These are phyloP conservation scores for Heliconius congener DNA, from an alignment of 1,140 invertebrate species.

Conservation along the genomic window DNA sequence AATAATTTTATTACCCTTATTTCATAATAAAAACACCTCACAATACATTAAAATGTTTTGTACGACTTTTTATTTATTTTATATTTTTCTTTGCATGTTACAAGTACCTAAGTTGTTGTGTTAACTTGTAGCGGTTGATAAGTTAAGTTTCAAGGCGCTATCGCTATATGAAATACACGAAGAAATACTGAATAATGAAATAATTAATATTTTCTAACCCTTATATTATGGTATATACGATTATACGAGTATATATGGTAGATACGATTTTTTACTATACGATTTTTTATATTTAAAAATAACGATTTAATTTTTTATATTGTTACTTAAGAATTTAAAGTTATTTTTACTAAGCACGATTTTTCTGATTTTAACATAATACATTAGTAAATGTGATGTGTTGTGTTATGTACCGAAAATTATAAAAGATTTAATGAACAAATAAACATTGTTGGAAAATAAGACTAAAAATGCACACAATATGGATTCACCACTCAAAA, in stretches of 20 bases:
- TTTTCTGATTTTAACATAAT: no score
- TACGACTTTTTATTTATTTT: background rate
- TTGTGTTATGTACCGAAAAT: background rate
- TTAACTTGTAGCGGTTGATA: conserved; percentile 6
- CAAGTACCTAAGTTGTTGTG: background rate
- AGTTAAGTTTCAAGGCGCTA: background rate
- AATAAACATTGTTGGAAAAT: background rate
- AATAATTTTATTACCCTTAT: background rate
- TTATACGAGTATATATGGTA: no score
- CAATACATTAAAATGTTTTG: background rate
- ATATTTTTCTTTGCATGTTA: conserved; percentile 3
- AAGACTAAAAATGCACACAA: background rate
- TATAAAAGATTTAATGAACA: background rate
- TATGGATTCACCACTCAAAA: conserved; percentile 6
- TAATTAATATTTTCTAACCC: background rate
- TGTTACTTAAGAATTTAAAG: background rate
- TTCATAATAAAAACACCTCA: background rate
- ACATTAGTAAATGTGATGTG: no score
- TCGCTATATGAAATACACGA: background rate
- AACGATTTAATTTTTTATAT: background rate
- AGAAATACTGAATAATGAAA: background rate
- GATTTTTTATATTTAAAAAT: background rate
- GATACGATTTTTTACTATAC: background rate
- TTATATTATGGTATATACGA: no score
- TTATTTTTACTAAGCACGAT: background rate